These are phyloP conservation scores for Diorhabda elongata DNA, from an alignment of 1,140 invertebrate genomes.

Conservation along the genomic window DNA sequence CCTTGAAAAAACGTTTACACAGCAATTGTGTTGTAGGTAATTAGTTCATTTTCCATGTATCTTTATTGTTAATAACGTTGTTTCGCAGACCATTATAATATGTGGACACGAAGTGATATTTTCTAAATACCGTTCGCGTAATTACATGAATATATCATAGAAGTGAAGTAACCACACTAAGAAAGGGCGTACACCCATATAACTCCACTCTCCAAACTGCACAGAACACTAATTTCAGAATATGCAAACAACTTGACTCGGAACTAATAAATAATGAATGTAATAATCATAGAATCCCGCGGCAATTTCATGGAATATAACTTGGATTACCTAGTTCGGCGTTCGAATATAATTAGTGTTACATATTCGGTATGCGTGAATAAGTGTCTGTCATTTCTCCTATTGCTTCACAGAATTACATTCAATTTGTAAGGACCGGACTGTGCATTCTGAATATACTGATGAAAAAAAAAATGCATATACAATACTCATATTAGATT, in stretches of 20 bases:
- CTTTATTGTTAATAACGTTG: too few species aligned
- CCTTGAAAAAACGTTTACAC: too few species aligned
- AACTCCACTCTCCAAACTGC: neutral
- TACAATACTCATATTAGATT: too few species aligned
- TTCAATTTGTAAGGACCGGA: neutral
- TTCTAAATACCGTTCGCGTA: neutral
- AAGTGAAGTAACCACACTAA: neutral
- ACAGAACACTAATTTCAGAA: constrained; percentile 10
- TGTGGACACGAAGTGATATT: too few species aligned
- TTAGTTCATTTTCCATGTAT: too few species aligned
- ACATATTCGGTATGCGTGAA: constrained; percentile 29
- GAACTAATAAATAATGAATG: constrained; percentile 27
- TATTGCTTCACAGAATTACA: constrained; percentile 9
- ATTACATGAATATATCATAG: constrained; percentile 3
- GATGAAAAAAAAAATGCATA: too few species aligned
- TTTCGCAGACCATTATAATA: too few species aligned
- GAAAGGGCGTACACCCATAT: neutral
- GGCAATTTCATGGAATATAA: constrained; percentile 27
- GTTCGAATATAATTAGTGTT: constrained; percentile 27
- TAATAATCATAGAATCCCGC: constrained; percentile 29
- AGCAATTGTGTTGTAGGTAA: too few species aligned
- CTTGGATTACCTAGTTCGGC: constrained; percentile 23
- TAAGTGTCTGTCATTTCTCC: constrained; percentile 25
- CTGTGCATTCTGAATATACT: neutral
- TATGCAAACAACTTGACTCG: constrained; percentile 20